phyloP scores from a whole-genome alignment of 2,888 invertebrate species.

The Drosophila pseudotalamancana region DNA sequence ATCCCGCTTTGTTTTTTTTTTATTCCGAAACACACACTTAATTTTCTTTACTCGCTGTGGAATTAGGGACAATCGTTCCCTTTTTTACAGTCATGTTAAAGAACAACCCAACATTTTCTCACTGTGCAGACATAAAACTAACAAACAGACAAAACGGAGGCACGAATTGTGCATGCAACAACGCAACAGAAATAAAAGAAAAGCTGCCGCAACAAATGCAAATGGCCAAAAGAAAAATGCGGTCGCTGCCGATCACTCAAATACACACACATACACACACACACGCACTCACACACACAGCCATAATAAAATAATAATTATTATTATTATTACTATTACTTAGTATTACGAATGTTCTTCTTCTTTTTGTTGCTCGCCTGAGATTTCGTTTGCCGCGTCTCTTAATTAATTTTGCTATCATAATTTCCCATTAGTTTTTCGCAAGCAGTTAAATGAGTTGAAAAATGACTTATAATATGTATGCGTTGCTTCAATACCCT shows the following conservation, averaged over 20 bases:
- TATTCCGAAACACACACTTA: too few species aligned
- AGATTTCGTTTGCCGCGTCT: conserved; percentile 43
- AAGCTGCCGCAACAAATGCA: conserved; percentile 28
- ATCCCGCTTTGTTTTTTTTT: too few species aligned
- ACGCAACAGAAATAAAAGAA: conserved; percentile 25
- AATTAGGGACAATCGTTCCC: too few species aligned
- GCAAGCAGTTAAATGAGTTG: conserved; percentile 71
- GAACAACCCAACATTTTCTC: background rate
- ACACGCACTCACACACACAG: background rate
- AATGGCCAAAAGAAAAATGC: conserved; percentile 35
- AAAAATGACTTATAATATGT: conserved; percentile 68
- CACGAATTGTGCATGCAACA: conserved; percentile 35
- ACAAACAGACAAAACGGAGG: conserved; percentile 18
- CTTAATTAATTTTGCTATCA: conserved; percentile 71
- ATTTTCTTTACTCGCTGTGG: too few species aligned
- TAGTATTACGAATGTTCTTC: conserved; percentile 22
- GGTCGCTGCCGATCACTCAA: conserved; percentile 33
- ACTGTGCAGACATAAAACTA: background rate
- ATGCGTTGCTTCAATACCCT: conserved; percentile 26
- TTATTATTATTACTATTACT: conserved; percentile 32
- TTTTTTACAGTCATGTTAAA: too few species aligned
- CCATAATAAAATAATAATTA: conserved; percentile 10
- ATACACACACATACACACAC: background rate
- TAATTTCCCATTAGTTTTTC: conserved; percentile 62
- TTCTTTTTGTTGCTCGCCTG: conserved; percentile 25